Evolutionary conservation across 2,888 invertebrate species (phyloP).

Genomic region (Allophyes oxyacanthae): DNA sequence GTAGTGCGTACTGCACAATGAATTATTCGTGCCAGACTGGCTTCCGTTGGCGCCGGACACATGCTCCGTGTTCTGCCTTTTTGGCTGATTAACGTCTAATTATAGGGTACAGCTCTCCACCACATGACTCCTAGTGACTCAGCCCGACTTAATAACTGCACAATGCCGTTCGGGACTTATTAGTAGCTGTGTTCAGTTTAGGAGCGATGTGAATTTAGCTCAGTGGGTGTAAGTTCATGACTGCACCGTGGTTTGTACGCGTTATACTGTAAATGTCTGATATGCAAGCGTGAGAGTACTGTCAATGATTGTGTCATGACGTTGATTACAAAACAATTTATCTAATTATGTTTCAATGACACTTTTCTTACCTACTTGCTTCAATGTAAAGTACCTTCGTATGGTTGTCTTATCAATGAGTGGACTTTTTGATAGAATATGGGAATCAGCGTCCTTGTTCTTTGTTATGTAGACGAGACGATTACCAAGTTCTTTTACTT

Average conservation of each 20-base stretch:
- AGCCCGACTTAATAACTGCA: slow-evolving; percentile 73
- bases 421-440: too few relatives aligned
- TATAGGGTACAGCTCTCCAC: slow-evolving; percentile 82
- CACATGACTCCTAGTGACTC: slow-evolving; percentile 83
- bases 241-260: slow-evolving; percentile 31
- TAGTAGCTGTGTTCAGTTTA: slow-evolving; percentile 66
- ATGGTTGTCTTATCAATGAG: too few relatives aligned
- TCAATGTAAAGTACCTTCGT: too few relatives aligned
- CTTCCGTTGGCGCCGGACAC: slow-evolving; percentile 85
- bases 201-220: slow-evolving; percentile 60
- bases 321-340: slow-evolving; percentile 32
- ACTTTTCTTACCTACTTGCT: too few relatives aligned
- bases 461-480: too few relatives aligned
- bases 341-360: slow-evolving; percentile 2
- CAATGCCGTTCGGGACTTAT: slow-evolving; percentile 72
- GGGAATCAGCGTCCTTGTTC: too few relatives aligned
- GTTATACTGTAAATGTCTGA: slow-evolving; percentile 28
- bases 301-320: slow-evolving; percentile 31
- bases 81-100: slow-evolving; percentile 87
- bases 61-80: slow-evolving; percentile 80
- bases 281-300: slow-evolving; percentile 27
- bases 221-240: slow-evolving; percentile 62
- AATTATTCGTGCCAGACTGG: slow-evolving; percentile 83
- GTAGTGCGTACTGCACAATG: slow-evolving; percentile 76
- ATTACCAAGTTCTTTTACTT: too few relatives aligned